phyloP scores from a whole-genome alignment of 2,888 invertebrate species.

The Tiliacea aurago region DNA sequence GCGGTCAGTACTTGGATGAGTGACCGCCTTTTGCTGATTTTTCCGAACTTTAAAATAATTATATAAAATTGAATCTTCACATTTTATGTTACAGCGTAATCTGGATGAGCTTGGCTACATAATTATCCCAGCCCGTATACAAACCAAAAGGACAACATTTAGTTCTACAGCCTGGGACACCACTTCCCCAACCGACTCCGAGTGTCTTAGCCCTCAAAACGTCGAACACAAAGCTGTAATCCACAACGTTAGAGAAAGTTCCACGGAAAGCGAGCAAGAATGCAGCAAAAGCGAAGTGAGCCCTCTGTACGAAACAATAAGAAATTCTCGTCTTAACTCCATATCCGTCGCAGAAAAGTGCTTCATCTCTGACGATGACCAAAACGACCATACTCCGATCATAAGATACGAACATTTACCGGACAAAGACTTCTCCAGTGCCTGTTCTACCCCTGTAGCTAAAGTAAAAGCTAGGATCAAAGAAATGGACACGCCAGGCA shows the following conservation, averaged over 20 bases:
- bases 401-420: constrained; percentile 75
- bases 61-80: too few species aligned
- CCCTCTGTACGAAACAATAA: constrained; percentile 81
- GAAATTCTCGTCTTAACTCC: constrained; percentile 67
- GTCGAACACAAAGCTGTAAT: constrained; percentile 78
- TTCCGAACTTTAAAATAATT: not conserved
- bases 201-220: constrained; percentile 77
- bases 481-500: constrained; percentile 81
- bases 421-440: constrained; percentile 81
- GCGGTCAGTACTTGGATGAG: too few species aligned
- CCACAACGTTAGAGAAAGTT: constrained; percentile 72
- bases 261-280: constrained; percentile 81
- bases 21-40: too few species aligned
- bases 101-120: constrained; percentile 84
- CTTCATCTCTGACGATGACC: constrained; percentile 76
- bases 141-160: constrained; percentile 77
- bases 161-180: constrained; percentile 80
- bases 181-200: constrained; percentile 83
- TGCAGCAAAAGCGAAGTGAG: constrained; percentile 74
- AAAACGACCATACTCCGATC: constrained; percentile 61
- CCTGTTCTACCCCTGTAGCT: constrained; percentile 85
- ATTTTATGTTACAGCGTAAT: constrained; percentile 76
- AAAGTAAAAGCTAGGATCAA: constrained; percentile 81
- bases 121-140: constrained; percentile 81
- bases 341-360: constrained; percentile 75